Evolutionary conservation across 2,797 vertebrate genomes (phyloP).

Genomic region (Mallotus villosus): DNA sequence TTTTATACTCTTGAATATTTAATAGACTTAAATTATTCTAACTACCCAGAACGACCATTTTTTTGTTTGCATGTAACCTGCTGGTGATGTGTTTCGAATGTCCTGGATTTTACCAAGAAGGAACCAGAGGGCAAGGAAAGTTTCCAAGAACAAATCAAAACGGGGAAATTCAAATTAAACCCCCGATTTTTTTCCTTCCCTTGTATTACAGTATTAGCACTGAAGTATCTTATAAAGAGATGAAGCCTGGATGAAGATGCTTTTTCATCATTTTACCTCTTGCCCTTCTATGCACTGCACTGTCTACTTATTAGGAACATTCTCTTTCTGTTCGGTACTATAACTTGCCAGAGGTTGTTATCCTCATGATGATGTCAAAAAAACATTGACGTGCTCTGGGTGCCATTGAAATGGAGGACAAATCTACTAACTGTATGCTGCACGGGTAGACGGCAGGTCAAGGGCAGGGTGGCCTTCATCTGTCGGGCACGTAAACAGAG

Average conservation of each 20-base stretch:
- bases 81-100: no score
- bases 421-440: constrained; percentile 67
- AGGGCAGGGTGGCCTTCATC: constrained; percentile 68
- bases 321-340: neutral
- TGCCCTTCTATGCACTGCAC: neutral
- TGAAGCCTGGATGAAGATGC: no score
- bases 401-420: constrained; percentile 50
- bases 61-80: no score
- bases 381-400: constrained; percentile 40
- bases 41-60: constrained; percentile 2
- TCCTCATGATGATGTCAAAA: neutral
- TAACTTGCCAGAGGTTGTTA: constrained; percentile 9
- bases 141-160: constrained; percentile 31
- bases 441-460: constrained; percentile 72
- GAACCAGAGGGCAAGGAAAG: no score
- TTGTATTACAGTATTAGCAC: no score
- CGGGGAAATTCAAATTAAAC: neutral
- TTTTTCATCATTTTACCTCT: no score
- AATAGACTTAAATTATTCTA: constrained; percentile 23
- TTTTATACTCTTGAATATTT: constrained; percentile 39
- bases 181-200: no score
- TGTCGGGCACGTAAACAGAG: constrained; percentile 68
- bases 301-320: constrained; percentile 4
- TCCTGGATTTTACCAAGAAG: no score
- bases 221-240: no score